Percentiles rank a stretch among this genome's conserved stretches.
These are phyloP conservation scores for Alca torda DNA, from an alignment of 2,797 vertebrate species.

Conservation along the genomic window DNA sequence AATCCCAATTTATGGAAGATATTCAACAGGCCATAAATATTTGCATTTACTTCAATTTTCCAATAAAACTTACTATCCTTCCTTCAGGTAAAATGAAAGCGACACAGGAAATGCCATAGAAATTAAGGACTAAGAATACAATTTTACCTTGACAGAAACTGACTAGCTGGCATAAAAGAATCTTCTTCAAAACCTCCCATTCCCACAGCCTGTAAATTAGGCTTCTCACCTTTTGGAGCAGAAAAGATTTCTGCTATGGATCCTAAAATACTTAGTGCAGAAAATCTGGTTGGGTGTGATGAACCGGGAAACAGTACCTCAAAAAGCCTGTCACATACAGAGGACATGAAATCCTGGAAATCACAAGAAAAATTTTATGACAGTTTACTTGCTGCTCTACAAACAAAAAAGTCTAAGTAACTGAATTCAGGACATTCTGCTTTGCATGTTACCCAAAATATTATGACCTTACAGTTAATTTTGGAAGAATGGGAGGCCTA, in stretches of 20 bases:
- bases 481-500: not conserved
- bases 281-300: conserved; percentile 90
- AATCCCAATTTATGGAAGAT: not conserved
- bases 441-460: not conserved
- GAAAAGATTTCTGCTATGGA: conserved; percentile 86
- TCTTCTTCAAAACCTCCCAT: not conserved
- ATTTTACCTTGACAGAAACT: not conserved
- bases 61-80: not conserved
- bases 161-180: not conserved
- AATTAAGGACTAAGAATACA: not conserved
- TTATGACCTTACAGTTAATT: not conserved
- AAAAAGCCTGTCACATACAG: conserved; percentile 85
- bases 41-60: not conserved
- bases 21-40: not conserved
- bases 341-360: conserved; percentile 87
- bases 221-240: conserved; percentile 67
- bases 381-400: not conserved
- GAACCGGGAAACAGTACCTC: conserved; percentile 88
- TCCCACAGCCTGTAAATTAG: not conserved
- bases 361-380: not conserved
- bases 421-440: not conserved
- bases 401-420: not conserved
- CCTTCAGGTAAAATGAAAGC: not conserved
- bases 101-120: not conserved
- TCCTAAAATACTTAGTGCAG: conserved; percentile 86